Conservation (phyloP, 1,140 invertebrate species). For the Monomorium pharaonis region DNA sequence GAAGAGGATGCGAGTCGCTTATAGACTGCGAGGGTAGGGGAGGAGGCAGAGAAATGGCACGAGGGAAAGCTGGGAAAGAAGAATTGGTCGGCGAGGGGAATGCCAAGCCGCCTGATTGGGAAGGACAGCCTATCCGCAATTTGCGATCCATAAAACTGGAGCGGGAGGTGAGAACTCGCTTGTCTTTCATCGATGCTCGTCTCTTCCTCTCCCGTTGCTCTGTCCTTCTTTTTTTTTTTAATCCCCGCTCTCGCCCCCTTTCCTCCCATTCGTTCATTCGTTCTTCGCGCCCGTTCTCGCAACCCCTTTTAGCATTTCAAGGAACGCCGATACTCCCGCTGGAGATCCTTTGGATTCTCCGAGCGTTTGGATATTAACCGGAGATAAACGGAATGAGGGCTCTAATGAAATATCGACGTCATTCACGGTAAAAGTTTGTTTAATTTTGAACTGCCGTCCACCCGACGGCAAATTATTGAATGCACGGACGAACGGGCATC, state of each 20-base stretch:
- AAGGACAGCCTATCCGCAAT: conserved; percentile 80
- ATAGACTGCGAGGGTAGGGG: conserved; percentile 49
- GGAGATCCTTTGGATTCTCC: conserved; percentile 65
- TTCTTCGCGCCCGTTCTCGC: conserved; percentile 42
- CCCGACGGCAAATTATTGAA: conserved; percentile 47
- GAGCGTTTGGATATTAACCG: conserved; percentile 68
- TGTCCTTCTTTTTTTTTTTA: conserved; percentile 26
- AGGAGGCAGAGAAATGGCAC: conserved; percentile 65
- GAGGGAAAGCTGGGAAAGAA: conserved; percentile 67
- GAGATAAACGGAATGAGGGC: conserved; percentile 65
- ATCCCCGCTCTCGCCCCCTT: conserved; percentile 36
- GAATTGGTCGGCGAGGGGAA: conserved; percentile 64
- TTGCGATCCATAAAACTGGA: conserved; percentile 71
- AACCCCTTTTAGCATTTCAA: conserved; percentile 73
- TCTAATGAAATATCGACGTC: conserved; percentile 72
- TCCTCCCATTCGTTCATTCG: conserved; percentile 20
- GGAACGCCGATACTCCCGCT: conserved; percentile 61
- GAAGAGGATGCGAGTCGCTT: conserved; percentile 65
- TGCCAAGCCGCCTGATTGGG: conserved; percentile 76
- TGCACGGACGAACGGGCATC: not conserved
- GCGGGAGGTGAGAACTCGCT: conserved; percentile 76
- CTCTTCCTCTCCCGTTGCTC: conserved; percentile 42
- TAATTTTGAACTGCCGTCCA: conserved; percentile 62
- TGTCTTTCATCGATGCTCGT: conserved; percentile 75
- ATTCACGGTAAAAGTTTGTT: conserved; percentile 65